These are phyloP conservation scores for Tamandua tetradactyla DNA, from an alignment of 2,797 vertebrate species.

Conservation along the genomic window DNA sequence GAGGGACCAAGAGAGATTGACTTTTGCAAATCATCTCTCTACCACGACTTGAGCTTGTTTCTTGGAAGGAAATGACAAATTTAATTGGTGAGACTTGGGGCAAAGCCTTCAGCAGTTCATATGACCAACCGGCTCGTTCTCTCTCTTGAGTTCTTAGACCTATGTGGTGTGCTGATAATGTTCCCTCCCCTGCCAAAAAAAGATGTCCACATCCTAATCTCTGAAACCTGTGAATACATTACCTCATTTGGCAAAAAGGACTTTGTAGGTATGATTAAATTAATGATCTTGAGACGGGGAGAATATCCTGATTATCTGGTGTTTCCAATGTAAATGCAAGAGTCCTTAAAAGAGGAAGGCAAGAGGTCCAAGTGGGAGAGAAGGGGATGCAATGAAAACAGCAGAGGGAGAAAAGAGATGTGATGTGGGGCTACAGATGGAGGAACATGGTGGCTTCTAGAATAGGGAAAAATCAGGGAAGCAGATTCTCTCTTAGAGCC, in stretches of 20 bases:
- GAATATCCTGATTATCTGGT: background rate
- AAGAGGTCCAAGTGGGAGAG: background rate
- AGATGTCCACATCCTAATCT: background rate
- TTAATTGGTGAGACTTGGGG: background rate
- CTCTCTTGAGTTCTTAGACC: background rate
- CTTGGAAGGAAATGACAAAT: background rate
- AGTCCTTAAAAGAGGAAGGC: background rate
- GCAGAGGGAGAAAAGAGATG: background rate
- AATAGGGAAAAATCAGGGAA: background rate
- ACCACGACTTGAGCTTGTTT: background rate
- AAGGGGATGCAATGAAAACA: background rate
- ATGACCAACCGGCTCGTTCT: background rate
- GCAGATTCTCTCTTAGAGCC: background rate
- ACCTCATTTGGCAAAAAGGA: background rate
- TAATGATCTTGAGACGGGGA: background rate
- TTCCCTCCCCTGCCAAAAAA: background rate
- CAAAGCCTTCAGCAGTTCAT: background rate
- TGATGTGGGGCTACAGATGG: background rate
- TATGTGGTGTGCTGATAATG: background rate
- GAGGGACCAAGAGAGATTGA: background rate
- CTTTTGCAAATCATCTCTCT: background rate
- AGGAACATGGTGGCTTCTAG: background rate
- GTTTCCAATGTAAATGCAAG: background rate
- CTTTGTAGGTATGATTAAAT: background rate
- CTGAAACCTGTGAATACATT: background rate